phyloP scores from a whole-genome alignment of 2,888 invertebrate species.

The Malacosoma neustria region DNA sequence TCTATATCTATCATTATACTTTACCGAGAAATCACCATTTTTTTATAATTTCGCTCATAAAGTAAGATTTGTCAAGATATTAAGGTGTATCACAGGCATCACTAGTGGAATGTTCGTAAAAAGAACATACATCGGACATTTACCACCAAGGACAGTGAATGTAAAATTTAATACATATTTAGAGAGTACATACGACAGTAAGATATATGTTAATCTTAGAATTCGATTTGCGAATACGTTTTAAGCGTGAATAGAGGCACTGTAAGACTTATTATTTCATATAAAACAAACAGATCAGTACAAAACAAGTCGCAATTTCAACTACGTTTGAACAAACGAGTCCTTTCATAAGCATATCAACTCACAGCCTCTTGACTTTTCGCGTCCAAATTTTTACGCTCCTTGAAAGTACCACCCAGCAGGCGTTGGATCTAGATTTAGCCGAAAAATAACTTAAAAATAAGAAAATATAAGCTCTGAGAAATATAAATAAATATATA shows the following conservation, averaged over 20 bases:
- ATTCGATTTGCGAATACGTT: too few species aligned
- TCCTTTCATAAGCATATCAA: slow-evolving; percentile 34
- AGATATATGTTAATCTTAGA: too few species aligned
- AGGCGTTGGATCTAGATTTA: slow-evolving; percentile 80
- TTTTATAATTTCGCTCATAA: too few species aligned
- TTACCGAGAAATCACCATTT: too few species aligned
- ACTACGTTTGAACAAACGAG: slow-evolving; percentile 2
- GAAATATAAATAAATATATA: slow-evolving; percentile 18
- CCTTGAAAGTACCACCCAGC: slow-evolving; percentile 80
- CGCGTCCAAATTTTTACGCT: slow-evolving; percentile 79
- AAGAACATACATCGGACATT: too few species aligned
- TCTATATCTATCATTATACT: too few species aligned
- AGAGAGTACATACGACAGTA: too few species aligned
- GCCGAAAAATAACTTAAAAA: slow-evolving; percentile 37
- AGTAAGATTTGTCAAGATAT: too few species aligned
- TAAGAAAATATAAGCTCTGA: slow-evolving; percentile 34
- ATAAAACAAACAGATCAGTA: not conserved
- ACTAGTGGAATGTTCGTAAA: too few species aligned
- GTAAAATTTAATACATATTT: not conserved
- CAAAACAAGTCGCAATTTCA: slow-evolving; percentile 18
- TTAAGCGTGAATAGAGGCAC: too few species aligned
- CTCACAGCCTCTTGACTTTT: slow-evolving; percentile 81
- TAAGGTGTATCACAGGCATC: too few species aligned
- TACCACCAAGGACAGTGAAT: not conserved
- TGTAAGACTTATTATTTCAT: too few species aligned